A percentile compares a stretch with the other conserved stretches of the same genome.
phyloP scores from a whole-genome alignment of 1,140 invertebrate species.

The Goniozus legneri region DNA sequence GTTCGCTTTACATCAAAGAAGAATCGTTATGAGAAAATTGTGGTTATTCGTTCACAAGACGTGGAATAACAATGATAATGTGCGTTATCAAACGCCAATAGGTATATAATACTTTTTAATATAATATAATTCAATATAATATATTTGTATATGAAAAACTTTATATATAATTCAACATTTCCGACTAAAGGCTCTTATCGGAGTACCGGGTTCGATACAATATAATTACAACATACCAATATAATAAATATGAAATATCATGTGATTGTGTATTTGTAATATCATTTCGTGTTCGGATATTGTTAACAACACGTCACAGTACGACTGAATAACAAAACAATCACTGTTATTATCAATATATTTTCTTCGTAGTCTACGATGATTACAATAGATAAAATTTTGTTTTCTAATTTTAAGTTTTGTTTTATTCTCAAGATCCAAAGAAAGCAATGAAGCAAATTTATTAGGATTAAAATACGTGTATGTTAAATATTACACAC shows the following conservation, averaged over 20 bases:
- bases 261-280: not conserved
- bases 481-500: too few relatives aligned
- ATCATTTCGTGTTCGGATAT: too few relatives aligned
- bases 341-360: too few relatives aligned
- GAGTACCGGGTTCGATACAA: conserved; percentile 26
- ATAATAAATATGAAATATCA: conserved; percentile 37
- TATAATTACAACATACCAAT: conserved; percentile 33
- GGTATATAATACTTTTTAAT: not conserved
- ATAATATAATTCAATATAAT: conserved; percentile 4
- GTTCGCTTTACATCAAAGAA: conserved; percentile 21
- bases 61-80: conserved; percentile 21
- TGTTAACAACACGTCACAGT: too few relatives aligned
- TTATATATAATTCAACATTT: conserved; percentile 29
- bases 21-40: conserved; percentile 14
- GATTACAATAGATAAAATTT: too few relatives aligned
- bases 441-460: too few relatives aligned
- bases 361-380: too few relatives aligned
- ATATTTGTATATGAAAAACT: conserved; percentile 19
- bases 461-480: too few relatives aligned
- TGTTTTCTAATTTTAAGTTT: too few relatives aligned
- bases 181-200: conserved; percentile 22
- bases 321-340: too few relatives aligned
- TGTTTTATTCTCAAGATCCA: too few relatives aligned
- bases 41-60: conserved; percentile 12
- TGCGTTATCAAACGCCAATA: conserved; percentile 19